Percentiles rank a stretch among this genome's conserved stretches.
phyloP scores from a whole-genome alignment of 2,113 vertebrate genomes.

The Calonectris borealis region DNA sequence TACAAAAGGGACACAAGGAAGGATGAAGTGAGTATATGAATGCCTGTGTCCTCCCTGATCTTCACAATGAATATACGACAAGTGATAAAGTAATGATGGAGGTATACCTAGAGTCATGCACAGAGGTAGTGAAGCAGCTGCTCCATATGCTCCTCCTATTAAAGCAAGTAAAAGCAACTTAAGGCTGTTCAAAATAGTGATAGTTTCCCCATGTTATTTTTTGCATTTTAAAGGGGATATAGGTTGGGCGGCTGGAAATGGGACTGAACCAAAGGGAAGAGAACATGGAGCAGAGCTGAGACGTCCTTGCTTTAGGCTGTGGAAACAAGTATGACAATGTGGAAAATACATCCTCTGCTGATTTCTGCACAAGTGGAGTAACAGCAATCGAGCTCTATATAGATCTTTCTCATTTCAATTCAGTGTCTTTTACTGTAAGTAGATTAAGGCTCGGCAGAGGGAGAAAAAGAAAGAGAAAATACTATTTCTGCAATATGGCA shows the following conservation, averaged over 20 bases:
- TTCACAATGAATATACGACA: neutral
- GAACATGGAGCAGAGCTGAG: neutral
- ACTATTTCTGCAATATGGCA: neutral
- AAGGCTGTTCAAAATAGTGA: neutral
- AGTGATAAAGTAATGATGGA: neutral
- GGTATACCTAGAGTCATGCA: neutral
- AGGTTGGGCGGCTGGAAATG: neutral
- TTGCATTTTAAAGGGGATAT: neutral
- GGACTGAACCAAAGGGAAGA: neutral
- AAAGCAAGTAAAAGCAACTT: neutral
- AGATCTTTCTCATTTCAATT: neutral
- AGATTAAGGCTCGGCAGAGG: neutral
- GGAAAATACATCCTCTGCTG: neutral
- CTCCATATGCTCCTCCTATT: fast-evolving
- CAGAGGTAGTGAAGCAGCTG: neutral
- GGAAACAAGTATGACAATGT: neutral
- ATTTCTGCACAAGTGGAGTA: neutral
- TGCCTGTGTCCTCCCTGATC: neutral
- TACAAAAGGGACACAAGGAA: neutral
- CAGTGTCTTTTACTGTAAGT: neutral
- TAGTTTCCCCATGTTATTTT: neutral
- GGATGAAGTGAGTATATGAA: neutral
- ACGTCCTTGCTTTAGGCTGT: neutral
- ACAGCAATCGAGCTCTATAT: neutral
- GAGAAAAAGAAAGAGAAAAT: neutral